Evolutionary conservation across 1,140 invertebrate species (phyloP), one percentile per base, ranked within the genome.

Genomic region (Ceratitis capitata): DNA sequence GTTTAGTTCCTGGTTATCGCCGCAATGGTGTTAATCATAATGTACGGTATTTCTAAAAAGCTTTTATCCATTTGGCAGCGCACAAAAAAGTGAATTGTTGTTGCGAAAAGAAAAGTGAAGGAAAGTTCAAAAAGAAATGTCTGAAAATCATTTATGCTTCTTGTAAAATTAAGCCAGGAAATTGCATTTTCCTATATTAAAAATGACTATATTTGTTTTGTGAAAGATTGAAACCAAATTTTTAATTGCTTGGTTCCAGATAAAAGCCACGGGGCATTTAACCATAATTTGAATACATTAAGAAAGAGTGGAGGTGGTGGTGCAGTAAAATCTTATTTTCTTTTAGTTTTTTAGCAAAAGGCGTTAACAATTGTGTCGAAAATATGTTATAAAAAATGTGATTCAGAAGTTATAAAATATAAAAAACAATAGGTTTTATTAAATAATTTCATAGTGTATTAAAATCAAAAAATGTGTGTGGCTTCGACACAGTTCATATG

Each of bases 91-190:
- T n/a, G n/a, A 78, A 47, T 78, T 78, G 69, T 78, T 78, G 69
- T 78, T 78, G 69, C 39, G 23, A 78, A 78, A 39, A 7, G 69
- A 78, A 78, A 78, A 78, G 69, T 78, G 39, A 78, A 78, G 45
- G 42, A 45, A 78, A 78, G 42, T 42, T 64, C 29, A 26, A 32
- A 64, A 64, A 78, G 42, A 78, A 78, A 78, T 78, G 69, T 78
- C 69, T 78, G 69, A 78, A 78, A 78, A 78, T 78, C n/a, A 45
- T 26, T 78, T 26, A 9, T 19, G 19, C 35, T 45, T 78, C 69
- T 78, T 78, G 69, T 39, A 45, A 78, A 78, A 47, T n/a, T 78
- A 78, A 47, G 12, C 32, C 32, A 78, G 45, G 19, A 45, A 78
- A 26, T 47, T 45, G 23, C 35, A 78, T 45, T 47, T 74, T 78